Evolutionary conservation across 2,797 vertebrate genomes (phyloP).

Genomic region (Lutjanus campechanus): DNA sequence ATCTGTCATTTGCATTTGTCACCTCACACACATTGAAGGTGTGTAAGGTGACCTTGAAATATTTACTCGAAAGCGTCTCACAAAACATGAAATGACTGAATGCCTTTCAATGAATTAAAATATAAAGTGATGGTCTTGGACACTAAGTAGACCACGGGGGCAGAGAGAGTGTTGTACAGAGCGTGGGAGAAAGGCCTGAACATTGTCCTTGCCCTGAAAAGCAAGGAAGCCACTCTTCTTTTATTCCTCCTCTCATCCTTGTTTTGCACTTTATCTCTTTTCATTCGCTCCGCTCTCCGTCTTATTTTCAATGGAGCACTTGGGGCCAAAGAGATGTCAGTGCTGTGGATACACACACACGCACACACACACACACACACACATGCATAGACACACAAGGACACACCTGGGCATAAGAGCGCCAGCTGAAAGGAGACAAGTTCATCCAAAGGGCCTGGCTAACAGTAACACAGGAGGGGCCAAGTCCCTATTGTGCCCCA

Average conservation of each 20-base stretch:
- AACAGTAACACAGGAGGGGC: conserved; percentile 83
- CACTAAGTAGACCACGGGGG: conserved; percentile 64
- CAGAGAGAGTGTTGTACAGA: conserved; percentile 72
- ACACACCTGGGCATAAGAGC: conserved; percentile 85
- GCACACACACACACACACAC: conserved; percentile 66
- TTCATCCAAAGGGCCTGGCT: conserved; percentile 83
- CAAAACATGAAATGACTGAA: conserved; percentile 47
- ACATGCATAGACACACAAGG: conserved; percentile 72
- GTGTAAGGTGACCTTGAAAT: conserved; percentile 15
- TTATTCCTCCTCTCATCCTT: conserved; percentile 83
- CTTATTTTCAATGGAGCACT: conserved; percentile 85
- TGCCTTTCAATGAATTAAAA: conserved; percentile 50
- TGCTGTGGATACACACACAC: conserved; percentile 62
- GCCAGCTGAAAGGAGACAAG: conserved; percentile 82
- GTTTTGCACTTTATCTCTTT: conserved; percentile 85
- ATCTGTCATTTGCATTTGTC: not conserved
- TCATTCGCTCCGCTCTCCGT: conserved; percentile 78
- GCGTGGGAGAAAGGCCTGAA: conserved; percentile 83
- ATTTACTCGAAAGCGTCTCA: conserved; percentile 7
- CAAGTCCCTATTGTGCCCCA: conserved; percentile 75
- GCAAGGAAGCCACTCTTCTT: conserved; percentile 84
- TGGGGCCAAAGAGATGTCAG: conserved; percentile 83
- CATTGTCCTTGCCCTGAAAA: conserved; percentile 85
- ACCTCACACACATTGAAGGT: not conserved
- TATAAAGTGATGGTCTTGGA: conserved; percentile 61